Conservation (phyloP, 1,140 invertebrate genomes). For the Pseudomyrmex flavicornis region DNA sequence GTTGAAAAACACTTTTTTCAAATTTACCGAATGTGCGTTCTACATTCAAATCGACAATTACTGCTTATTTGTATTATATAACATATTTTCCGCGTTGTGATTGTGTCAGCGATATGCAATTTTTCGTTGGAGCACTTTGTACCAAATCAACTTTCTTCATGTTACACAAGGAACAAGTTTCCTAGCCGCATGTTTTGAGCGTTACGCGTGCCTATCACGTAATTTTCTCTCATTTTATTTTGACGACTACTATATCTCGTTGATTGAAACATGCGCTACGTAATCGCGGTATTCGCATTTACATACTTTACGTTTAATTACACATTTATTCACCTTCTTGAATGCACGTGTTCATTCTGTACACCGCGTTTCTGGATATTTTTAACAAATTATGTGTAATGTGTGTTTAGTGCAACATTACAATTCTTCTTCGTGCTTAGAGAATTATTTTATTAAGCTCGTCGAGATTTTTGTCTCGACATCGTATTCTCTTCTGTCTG, state of each 20-base stretch:
- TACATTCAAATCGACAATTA: neutral
- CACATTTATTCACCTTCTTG: neutral
- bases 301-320: neutral
- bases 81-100: slow-evolving; percentile 51
- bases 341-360: neutral
- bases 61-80: slow-evolving; percentile 46
- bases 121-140: slow-evolving; percentile 57
- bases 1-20: neutral
- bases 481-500: too few species aligned
- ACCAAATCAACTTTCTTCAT: slow-evolving; percentile 75
- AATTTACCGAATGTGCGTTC: neutral
- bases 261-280: neutral
- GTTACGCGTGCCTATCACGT: slow-evolving; percentile 9
- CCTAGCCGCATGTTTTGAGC: neutral
- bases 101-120: slow-evolving; percentile 62
- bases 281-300: neutral
- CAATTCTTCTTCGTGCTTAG: too few species aligned
- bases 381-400: neutral
- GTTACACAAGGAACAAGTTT: slow-evolving; percentile 82
- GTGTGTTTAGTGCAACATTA: too few species aligned
- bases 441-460: too few species aligned
- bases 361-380: neutral
- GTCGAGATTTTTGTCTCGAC: too few species aligned
- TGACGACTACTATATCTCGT: slow-evolving; percentile 9
- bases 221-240: slow-evolving; percentile 53